These are phyloP conservation scores for Numida meleagris DNA, from an alignment of 2,113 vertebrate genomes.

Conservation along the genomic window DNA sequence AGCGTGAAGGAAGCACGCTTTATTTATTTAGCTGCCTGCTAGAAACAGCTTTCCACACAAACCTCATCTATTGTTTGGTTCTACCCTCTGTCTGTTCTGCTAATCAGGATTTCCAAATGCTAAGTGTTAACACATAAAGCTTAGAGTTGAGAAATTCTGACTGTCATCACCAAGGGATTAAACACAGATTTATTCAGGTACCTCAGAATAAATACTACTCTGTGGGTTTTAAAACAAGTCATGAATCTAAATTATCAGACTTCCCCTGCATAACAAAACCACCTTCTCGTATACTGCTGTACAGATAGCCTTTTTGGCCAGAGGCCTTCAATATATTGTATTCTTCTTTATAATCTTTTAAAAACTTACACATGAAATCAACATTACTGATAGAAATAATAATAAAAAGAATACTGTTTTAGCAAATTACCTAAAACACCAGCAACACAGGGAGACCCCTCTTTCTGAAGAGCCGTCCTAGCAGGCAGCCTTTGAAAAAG, in stretches of 20 bases:
- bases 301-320: not conserved
- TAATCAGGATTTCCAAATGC: slow-evolving; percentile 42
- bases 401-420: not conserved
- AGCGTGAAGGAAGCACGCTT: not conserved
- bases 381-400: not conserved
- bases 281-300: no score
- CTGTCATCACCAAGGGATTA: slow-evolving; percentile 43
- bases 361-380: not conserved
- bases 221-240: slow-evolving; percentile 10
- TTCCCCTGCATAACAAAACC: not conserved
- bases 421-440: not conserved
- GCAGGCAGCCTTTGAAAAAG: not conserved
- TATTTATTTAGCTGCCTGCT: not conserved
- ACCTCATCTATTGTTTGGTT: not conserved
- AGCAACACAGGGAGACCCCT: not conserved
- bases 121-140: not conserved
- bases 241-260: not conserved
- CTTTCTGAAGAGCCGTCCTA: not conserved
- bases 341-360: rapidly evolving
- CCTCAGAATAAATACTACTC: slow-evolving; percentile 20
- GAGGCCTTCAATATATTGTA: rapidly evolving
- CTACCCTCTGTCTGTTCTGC: not conserved
- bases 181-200: slow-evolving; percentile 52
- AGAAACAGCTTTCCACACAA: not conserved
- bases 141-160: slow-evolving; percentile 13